These are phyloP conservation scores for Pomacea maculata DNA, from an alignment of 1,140 invertebrate genomes.

Conservation along the genomic window DNA sequence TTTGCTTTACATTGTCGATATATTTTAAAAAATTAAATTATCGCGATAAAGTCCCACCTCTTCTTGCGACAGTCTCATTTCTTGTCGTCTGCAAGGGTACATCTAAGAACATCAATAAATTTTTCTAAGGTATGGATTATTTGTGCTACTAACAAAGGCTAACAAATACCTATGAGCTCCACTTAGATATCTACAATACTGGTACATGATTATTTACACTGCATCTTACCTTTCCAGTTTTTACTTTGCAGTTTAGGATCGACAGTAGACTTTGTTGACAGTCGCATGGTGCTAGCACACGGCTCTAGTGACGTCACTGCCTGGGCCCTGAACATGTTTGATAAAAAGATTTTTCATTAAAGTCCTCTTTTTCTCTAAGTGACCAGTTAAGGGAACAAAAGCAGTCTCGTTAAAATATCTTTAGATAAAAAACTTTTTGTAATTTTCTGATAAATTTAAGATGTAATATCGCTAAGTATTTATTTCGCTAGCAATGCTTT, in stretches of 20 bases:
- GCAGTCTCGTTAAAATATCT: not conserved
- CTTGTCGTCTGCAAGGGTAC: no score
- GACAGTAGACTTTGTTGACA: slow-evolving; percentile 4
- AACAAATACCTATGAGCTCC: not conserved
- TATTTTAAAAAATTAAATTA: no score
- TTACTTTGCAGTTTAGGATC: not conserved
- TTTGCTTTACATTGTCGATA: no score
- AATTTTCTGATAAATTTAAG: not conserved
- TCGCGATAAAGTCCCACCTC: no score
- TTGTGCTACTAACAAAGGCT: not conserved
- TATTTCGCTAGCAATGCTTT: not conserved
- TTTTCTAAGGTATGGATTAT: no score
- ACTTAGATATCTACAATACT: not conserved
- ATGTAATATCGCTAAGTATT: not conserved
- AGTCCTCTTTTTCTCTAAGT: not conserved
- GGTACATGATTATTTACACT: not conserved
- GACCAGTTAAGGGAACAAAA: not conserved
- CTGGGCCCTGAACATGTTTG: slow-evolving; percentile 10
- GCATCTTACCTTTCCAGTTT: not conserved
- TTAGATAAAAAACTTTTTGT: not conserved
- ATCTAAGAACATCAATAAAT: no score
- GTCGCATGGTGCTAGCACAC: slow-evolving; percentile 15
- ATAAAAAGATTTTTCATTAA: not conserved
- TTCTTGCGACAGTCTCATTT: no score
- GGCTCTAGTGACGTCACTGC: not conserved